Evolutionary conservation across 2,888 invertebrate genomes (phyloP).

Genomic region (Mylabris sibirica): DNA sequence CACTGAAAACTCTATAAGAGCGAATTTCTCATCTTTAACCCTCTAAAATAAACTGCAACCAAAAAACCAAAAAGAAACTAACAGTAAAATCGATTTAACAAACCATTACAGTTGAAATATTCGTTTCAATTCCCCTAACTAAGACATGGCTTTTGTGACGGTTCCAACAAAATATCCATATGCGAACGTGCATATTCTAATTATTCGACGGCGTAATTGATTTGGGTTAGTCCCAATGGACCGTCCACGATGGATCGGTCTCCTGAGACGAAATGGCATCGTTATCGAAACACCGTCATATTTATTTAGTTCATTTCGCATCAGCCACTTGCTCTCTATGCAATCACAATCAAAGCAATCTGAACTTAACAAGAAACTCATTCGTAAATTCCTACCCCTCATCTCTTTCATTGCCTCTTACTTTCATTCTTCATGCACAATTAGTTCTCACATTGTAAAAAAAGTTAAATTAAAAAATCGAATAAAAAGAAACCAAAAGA

Average conservation of each 20-base stretch:
- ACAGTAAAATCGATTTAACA: slow-evolving; percentile 8
- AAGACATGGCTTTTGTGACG: slow-evolving; percentile 11
- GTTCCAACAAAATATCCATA: slow-evolving; percentile 17
- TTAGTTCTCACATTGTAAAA: not conserved
- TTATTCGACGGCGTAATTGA: slow-evolving; percentile 52
- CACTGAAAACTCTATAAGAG: slow-evolving; percentile 2
- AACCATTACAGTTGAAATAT: slow-evolving; percentile 10
- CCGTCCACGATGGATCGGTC: slow-evolving; percentile 46
- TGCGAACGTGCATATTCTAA: slow-evolving; percentile 48
- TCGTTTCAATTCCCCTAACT: not conserved
- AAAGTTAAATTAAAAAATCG: not conserved
- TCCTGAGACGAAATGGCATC: slow-evolving; percentile 44
- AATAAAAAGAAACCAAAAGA: not conserved
- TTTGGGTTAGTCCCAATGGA: slow-evolving; percentile 48
- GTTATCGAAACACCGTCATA: slow-evolving; percentile 43
- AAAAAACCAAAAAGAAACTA: not conserved
- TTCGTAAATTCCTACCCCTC: not conserved
- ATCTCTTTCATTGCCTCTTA: not conserved
- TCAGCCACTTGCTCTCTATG: slow-evolving; percentile 39
- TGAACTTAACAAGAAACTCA: slow-evolving; percentile 13
- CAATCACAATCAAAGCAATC: slow-evolving; percentile 17
- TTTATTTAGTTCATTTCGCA: slow-evolving; percentile 43
- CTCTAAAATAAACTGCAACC: slow-evolving; percentile 3
- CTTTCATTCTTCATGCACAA: not conserved
- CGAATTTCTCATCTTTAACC: not conserved